A percentile compares a stretch with the other conserved stretches of the same genome.
These are phyloP conservation scores for Drosophila borborema DNA, from an alignment of 2,888 invertebrate species.

Conservation along the genomic window DNA sequence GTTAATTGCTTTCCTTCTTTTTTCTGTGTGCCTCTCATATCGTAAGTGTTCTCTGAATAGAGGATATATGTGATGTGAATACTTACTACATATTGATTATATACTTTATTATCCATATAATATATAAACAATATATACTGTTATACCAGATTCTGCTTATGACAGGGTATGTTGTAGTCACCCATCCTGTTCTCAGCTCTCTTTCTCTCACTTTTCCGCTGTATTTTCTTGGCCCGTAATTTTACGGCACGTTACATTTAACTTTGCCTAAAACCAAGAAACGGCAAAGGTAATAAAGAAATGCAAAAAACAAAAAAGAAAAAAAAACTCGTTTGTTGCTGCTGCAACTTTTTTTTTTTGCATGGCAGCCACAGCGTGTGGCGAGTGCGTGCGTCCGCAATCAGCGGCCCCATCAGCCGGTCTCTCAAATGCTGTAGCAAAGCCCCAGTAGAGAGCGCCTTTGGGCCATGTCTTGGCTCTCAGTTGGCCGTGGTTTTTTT, in stretches of 20 bases:
- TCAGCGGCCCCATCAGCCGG: conserved; percentile 48
- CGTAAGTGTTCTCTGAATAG: too few relatives aligned
- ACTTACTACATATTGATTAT: too few relatives aligned
- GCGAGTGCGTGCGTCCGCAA: conserved; percentile 69
- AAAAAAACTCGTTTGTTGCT: conserved; percentile 59
- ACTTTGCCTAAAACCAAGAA: conserved; percentile 57
- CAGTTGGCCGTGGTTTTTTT: conserved; percentile 59
- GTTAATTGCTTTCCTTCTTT: too few relatives aligned
- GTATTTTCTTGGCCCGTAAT: conserved; percentile 52
- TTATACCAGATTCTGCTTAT: neutral
- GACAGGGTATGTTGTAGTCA: conserved; percentile 4
- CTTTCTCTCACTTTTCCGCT: conserved; percentile 6
- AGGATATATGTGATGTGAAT: too few relatives aligned
- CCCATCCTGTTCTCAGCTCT: neutral
- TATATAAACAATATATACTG: too few relatives aligned
- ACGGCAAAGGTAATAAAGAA: conserved; percentile 16
- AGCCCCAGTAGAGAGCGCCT: conserved; percentile 40
- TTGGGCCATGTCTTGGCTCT: conserved; percentile 45
- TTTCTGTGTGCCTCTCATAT: too few relatives aligned
- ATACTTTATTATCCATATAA: too few relatives aligned
- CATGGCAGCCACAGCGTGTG: conserved; percentile 66
- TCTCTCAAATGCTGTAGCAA: conserved; percentile 21
- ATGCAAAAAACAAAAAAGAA: conserved; percentile 25
- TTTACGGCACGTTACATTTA: conserved; percentile 61
- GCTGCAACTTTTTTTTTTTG: conserved; percentile 57